These are phyloP conservation scores for Microctonus brassicae DNA, from an alignment of 2,888 invertebrate species.

Conservation along the genomic window DNA sequence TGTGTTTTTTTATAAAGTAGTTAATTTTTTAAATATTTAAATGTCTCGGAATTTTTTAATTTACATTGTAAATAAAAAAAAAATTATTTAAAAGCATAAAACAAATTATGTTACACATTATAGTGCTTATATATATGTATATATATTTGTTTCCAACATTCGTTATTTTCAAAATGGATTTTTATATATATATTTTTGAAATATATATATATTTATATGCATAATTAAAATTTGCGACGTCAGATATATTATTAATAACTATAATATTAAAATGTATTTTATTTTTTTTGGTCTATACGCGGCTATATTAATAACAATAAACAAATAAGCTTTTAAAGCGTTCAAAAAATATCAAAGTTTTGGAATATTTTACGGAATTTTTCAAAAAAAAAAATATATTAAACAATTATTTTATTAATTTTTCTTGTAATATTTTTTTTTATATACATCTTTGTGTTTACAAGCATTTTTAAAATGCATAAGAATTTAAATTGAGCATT, in stretches of 20 bases:
- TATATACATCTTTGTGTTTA: background rate
- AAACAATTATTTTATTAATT: too few species aligned
- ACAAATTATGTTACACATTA: background rate
- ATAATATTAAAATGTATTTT: background rate
- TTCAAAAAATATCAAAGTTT: background rate
- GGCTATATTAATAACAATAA: background rate
- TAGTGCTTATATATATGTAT: background rate
- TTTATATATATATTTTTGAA: background rate
- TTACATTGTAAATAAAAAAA: too few species aligned
- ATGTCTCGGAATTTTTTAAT: too few species aligned
- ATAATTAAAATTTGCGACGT: background rate
- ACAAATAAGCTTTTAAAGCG: background rate
- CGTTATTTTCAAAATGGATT: background rate
- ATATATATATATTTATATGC: background rate
- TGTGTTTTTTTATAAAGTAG: too few species aligned
- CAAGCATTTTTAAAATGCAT: constrained; percentile 1
- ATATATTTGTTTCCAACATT: background rate
- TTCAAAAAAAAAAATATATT: background rate
- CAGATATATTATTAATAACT: background rate
- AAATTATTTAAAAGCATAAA: background rate
- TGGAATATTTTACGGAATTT: background rate
- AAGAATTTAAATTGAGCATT: constrained; percentile 12
- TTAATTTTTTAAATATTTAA: too few species aligned
- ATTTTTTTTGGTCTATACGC: background rate
- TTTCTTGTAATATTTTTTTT: background rate